Evolutionary conservation across 2,797 vertebrate species (phyloP).

Genomic region (Enteromius argenteus): DNA sequence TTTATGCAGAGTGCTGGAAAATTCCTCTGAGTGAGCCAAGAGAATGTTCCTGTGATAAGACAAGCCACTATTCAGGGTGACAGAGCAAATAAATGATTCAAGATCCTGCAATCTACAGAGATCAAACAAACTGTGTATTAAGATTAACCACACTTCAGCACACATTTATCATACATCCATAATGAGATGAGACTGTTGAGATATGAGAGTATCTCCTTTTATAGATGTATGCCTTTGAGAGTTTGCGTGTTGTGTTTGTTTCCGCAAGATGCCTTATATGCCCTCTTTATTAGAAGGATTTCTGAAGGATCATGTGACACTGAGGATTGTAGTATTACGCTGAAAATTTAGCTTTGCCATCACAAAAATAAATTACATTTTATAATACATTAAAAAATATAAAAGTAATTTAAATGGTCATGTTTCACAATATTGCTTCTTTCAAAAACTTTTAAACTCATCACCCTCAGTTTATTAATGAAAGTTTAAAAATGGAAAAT

Average conservation of each 20-base stretch:
- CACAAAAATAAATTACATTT: not conserved
- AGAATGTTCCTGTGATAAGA: constrained; percentile 70
- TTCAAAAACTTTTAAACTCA: not conserved
- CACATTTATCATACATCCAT: not conserved
- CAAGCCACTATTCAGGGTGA: constrained; percentile 58
- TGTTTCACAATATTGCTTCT: not conserved
- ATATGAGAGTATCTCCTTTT: not conserved
- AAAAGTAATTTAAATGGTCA: not conserved
- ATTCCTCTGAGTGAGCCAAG: constrained; percentile 71
- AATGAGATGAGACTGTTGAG: not conserved
- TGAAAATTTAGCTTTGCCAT: not conserved
- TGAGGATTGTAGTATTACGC: not conserved
- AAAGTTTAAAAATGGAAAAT: not conserved
- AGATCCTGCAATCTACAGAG: constrained; percentile 23
- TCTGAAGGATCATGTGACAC: not conserved
- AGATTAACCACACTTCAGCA: constrained; percentile 14
- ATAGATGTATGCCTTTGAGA: not conserved
- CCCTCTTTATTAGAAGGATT: not conserved
- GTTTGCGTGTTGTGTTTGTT: constrained; percentile 9
- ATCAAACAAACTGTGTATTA: constrained; percentile 18
- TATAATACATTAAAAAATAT: not conserved
- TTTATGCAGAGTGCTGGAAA: constrained; percentile 68
- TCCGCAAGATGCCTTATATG: not conserved
- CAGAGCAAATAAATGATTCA: constrained; percentile 58
- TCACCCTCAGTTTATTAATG: not conserved